Base-by-base conservation (phyloP, 2,888 invertebrate genomes). In the Clunio marinus region DNA sequence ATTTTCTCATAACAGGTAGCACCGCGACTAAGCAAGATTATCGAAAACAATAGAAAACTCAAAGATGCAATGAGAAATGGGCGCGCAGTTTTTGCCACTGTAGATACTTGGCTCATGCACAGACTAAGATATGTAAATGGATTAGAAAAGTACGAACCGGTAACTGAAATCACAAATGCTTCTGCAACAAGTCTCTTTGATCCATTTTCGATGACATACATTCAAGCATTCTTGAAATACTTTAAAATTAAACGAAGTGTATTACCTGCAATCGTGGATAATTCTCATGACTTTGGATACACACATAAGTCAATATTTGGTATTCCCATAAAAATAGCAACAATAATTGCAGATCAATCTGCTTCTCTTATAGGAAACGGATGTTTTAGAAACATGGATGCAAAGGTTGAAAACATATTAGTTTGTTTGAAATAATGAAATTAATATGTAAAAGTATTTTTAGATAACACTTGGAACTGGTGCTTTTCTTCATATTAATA, bases 81-180 rank as follows among this genome's bases (percentile, higher is more conserved):
- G 41, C 83, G 86, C 71, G 88, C 89, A 0, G 83, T 88, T 77
- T 91, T 93, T 77, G 92, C 95, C 4, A 91, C 94, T 1, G 81
- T 98, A 67, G 98, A 98, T 75, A 92, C 95, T 0, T 99, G 96
- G 95, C 81, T 98, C 60, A 76, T 96, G 67, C 88, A 93, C 80
- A 91, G 89, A 81, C 80, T 96, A 65, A 85, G 86, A 1, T 71
- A 70, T 2, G 72, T 73, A 1, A 57, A 24, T 13, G 45, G 25
- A 4, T 27, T 28, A 20, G 67, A 72, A 3, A 69, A 72, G 67
- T 73, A 76, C 1, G 75, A 77, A 35, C 91, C 92, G 77, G 85
- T 92, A 69, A 90, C 91, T 0, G 98, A 99, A 75, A 86, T 89
- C n/a, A 92, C 93, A 0, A 92, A 89, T 72, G 93, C 93, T 1